Evolutionary conservation across 2,888 invertebrate species (phyloP).

Genomic region (Campopleginae sp.): DNA sequence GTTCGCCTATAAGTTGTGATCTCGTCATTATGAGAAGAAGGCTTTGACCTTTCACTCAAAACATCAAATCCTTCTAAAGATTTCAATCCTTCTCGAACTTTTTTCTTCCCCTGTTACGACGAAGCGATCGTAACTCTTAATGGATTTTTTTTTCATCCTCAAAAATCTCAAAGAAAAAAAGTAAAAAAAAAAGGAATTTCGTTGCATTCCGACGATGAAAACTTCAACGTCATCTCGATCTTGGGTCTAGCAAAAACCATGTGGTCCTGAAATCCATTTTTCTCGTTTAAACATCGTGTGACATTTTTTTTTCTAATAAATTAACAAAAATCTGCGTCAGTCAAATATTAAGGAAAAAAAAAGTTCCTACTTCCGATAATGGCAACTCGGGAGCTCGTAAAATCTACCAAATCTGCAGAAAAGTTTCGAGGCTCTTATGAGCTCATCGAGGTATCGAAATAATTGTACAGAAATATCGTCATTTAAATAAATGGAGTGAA

Average conservation of each 20-base stretch:
- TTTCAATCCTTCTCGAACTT: neutral
- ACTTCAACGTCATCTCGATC: too few species aligned
- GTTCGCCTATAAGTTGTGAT: conserved; percentile 24
- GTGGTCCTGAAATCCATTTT: too few species aligned
- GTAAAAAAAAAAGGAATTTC: too few species aligned
- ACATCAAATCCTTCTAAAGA: neutral
- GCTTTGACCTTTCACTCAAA: conserved; percentile 29
- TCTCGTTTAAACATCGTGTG: neutral
- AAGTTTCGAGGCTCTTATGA: neutral
- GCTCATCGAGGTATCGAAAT: conserved; percentile 19
- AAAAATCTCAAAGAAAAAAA: neutral
- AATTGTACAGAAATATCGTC: neutral
- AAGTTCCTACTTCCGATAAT: neutral
- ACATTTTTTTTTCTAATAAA: neutral
- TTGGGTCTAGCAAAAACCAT: neutral
- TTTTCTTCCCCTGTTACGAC: neutral
- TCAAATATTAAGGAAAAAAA: neutral
- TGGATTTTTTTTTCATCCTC: neutral
- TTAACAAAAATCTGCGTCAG: neutral
- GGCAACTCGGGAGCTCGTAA: neutral
- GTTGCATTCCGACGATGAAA: too few species aligned
- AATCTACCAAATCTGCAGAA: neutral
- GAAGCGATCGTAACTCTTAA: neutral
- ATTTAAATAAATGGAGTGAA: conserved; percentile 6
- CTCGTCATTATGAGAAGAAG: conserved; percentile 21